phyloP scores from a whole-genome alignment of 2,888 invertebrate species.

The Drosophila antonietae region DNA sequence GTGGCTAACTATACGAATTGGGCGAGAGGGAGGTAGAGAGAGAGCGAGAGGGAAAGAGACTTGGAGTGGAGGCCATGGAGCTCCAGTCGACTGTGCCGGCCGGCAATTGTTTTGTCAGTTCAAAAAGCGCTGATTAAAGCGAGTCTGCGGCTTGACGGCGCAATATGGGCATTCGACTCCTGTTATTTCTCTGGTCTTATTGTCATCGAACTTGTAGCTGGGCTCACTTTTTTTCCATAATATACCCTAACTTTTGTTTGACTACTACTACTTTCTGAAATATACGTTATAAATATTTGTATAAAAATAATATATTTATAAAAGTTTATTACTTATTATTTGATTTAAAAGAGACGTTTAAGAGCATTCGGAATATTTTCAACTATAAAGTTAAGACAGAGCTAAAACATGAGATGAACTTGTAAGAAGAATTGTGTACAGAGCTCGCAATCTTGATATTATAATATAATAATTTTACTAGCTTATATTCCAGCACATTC shows the following conservation, averaged over 20 bases:
- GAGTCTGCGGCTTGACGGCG: constrained; percentile 46
- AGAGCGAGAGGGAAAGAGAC: not conserved
- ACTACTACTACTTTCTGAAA: no score
- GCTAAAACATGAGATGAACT: no score
- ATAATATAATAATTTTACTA: no score
- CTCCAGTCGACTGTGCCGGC: constrained; percentile 58
- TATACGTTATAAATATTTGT: no score
- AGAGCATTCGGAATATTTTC: no score
- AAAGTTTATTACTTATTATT: no score
- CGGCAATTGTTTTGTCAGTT: constrained; percentile 74
- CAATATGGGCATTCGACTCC: constrained; percentile 60
- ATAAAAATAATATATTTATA: no score
- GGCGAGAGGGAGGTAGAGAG: not conserved
- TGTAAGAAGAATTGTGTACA: no score
- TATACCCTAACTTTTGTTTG: constrained; percentile 16
- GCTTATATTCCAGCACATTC: no score
- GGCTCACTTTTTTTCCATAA: constrained; percentile 9
- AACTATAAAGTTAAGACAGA: no score
- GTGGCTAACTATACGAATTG: constrained; percentile 28
- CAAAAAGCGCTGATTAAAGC: constrained; percentile 74
- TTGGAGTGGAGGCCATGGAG: not conserved
- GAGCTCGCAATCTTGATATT: no score
- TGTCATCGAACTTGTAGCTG: constrained; percentile 51
- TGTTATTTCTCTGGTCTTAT: constrained; percentile 46
- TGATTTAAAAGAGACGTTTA: no score